Conservation (phyloP, 2,888 invertebrate genomes). For the Lamellibrachia satsuma region DNA sequence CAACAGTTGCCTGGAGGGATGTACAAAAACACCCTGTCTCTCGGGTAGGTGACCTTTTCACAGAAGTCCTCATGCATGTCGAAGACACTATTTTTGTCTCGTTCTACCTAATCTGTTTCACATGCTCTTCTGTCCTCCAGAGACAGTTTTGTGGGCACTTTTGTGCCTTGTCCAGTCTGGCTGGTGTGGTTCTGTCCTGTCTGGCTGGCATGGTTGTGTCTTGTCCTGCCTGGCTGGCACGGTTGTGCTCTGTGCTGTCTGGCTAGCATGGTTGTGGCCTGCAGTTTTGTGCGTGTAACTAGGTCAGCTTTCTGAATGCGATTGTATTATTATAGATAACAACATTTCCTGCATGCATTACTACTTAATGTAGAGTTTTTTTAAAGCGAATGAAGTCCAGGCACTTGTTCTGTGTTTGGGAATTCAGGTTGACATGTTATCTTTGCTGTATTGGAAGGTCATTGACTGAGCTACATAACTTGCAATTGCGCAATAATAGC, state of each 20-base stretch:
- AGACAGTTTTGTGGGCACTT: too few relatives aligned
- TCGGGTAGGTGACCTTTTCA: not conserved
- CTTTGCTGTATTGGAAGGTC: not conserved
- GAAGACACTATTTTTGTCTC: not conserved
- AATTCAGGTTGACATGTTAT: not conserved
- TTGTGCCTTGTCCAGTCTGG: too few relatives aligned
- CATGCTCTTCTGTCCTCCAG: not conserved
- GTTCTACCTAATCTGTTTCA: not conserved
- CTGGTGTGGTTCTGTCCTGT: too few relatives aligned
- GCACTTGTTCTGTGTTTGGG: not conserved
- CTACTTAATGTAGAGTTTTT: not conserved
- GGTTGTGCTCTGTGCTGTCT: too few relatives aligned
- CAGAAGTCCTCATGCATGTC: not conserved
- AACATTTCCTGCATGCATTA: not conserved
- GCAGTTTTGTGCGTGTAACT: not conserved
- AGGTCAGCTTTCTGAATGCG: not conserved
- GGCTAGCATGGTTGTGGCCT: too few relatives aligned
- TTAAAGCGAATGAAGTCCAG: not conserved
- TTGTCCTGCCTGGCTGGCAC: too few relatives aligned
- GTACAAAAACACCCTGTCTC: not conserved
- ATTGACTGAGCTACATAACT: not conserved
- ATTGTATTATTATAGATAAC: not conserved
- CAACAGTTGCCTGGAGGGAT: not conserved
- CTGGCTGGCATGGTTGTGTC: too few relatives aligned
- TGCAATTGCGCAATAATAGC: not conserved